These are phyloP conservation scores for Ceratotherium simum DNA, from an alignment of 2,113 vertebrate species.

Conservation along the genomic window DNA sequence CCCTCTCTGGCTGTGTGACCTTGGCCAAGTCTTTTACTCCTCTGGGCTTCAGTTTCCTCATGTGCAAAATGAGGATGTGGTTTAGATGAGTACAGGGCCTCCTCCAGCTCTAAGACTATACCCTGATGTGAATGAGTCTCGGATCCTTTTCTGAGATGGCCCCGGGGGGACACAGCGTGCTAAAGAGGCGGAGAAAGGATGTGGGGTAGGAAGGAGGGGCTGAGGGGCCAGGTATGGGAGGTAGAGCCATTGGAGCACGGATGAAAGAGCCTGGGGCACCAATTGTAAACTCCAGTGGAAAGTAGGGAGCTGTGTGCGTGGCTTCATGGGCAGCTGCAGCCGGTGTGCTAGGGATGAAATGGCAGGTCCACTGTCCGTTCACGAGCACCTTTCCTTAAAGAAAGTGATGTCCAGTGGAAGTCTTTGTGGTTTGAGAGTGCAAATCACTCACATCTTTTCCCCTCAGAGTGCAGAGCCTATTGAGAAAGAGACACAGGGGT, in stretches of 20 bases:
- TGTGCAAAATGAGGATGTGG: slow-evolving; percentile 65
- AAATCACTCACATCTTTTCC: not conserved
- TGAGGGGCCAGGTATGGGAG: not conserved
- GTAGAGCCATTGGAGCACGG: not conserved
- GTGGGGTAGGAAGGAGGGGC: not conserved
- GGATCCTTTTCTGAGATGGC: slow-evolving; percentile 44
- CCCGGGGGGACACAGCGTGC: not conserved
- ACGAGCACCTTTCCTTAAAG: not conserved
- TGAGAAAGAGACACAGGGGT: not conserved
- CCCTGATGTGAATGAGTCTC: not conserved
- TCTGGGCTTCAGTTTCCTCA: slow-evolving; percentile 44
- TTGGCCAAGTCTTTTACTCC: slow-evolving; percentile 18
- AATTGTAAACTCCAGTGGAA: not conserved
- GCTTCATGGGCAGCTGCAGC: not conserved
- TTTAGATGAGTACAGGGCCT: slow-evolving; percentile 28
- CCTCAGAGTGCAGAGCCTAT: not conserved
- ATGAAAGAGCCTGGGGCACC: not conserved
- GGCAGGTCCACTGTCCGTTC: not conserved
- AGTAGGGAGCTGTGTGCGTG: not conserved
- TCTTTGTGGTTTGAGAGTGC: not conserved
- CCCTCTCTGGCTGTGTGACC: not conserved
- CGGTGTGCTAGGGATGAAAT: too few species aligned
- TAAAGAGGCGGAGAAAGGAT: not conserved
- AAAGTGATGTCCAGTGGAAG: not conserved
- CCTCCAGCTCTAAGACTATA: slow-evolving; percentile 5